These are phyloP conservation scores for Sphecodes monilicornis DNA, from an alignment of 2,888 invertebrate species.

Conservation along the genomic window DNA sequence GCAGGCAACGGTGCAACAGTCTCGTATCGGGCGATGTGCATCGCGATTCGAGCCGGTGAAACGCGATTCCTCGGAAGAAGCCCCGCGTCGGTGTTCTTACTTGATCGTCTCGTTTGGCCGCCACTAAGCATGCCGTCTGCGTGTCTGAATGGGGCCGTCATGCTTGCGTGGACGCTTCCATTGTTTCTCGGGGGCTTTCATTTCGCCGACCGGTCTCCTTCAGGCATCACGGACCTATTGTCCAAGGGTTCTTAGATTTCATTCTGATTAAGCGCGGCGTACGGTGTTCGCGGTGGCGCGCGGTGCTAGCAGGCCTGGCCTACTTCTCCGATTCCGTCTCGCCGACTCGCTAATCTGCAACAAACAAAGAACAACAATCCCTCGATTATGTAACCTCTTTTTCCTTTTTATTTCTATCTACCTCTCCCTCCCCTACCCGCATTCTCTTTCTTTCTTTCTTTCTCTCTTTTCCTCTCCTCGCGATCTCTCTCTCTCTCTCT, in stretches of 20 bases:
- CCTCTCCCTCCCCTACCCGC: background rate
- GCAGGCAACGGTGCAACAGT: slow-evolving; percentile 2
- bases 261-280: slow-evolving; percentile 66
- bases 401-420: background rate
- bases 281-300: slow-evolving; percentile 45
- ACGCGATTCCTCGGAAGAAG: slow-evolving; percentile 24
- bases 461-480: background rate
- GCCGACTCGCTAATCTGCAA: slow-evolving; percentile 58
- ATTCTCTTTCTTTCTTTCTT: background rate
- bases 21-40: background rate
- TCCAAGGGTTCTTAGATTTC: slow-evolving; percentile 67
- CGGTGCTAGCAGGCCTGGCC: slow-evolving; percentile 44
- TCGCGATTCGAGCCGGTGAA: background rate
- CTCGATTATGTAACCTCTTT: slow-evolving; percentile 27
- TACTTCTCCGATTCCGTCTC: slow-evolving; percentile 47
- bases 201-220: slow-evolving; percentile 66
- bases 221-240: slow-evolving; percentile 63
- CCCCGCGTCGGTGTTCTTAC: slow-evolving; percentile 63
- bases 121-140: slow-evolving; percentile 70
- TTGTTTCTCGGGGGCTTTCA: slow-evolving; percentile 72
- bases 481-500: background rate
- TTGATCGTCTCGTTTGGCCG: slow-evolving; percentile 65
- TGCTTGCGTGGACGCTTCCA: slow-evolving; percentile 74
- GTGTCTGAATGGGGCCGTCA: slow-evolving; percentile 72
- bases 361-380: slow-evolving; percentile 51